phyloP scores from a whole-genome alignment of 2,888 invertebrate species.

The Pediacus dermestoides region DNA sequence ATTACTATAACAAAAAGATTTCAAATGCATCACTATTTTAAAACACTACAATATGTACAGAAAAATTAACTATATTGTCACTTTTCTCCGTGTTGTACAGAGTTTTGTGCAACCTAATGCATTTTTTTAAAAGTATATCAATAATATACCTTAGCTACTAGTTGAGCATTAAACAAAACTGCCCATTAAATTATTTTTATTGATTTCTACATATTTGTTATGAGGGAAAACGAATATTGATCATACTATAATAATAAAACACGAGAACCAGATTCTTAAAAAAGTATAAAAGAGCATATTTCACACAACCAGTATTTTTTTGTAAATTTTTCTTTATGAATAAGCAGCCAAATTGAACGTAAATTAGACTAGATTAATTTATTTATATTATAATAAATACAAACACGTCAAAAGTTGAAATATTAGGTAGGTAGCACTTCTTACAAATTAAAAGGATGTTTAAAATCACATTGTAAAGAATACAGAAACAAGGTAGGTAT shows the following conservation, averaged over 20 bases:
- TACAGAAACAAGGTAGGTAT: slow-evolving; percentile 17
- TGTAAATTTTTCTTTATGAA: slow-evolving; percentile 12
- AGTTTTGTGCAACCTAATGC: slow-evolving; percentile 35
- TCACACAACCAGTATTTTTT: slow-evolving; percentile 12
- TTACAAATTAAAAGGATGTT: slow-evolving; percentile 22
- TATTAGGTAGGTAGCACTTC: too few species aligned
- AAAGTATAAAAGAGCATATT: slow-evolving; percentile 3
- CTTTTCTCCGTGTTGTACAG: slow-evolving; percentile 32
- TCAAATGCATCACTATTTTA: slow-evolving; percentile 34
- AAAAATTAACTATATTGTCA: slow-evolving; percentile 43
- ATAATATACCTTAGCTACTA: slow-evolving; percentile 27
- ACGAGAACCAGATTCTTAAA: background rate
- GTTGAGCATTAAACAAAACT: slow-evolving; percentile 26
- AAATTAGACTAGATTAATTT: slow-evolving; percentile 41
- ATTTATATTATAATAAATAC: slow-evolving; percentile 27
- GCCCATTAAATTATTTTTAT: slow-evolving; percentile 19
- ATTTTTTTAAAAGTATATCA: slow-evolving; percentile 20
- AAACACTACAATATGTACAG: slow-evolving; percentile 40
- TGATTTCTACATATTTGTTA: slow-evolving; percentile 5
- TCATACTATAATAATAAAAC: slow-evolving; percentile 5
- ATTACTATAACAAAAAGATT: slow-evolving; percentile 34
- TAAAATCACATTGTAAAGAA: slow-evolving; percentile 21
- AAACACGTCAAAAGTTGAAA: too few species aligned
- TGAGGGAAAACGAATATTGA: slow-evolving; percentile 13
- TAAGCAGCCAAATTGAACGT: slow-evolving; percentile 29